Percentiles rank a stretch among this genome's conserved stretches.
phyloP scores from a whole-genome alignment of 2,113 vertebrate species.

The Chloroceryle aenea region DNA sequence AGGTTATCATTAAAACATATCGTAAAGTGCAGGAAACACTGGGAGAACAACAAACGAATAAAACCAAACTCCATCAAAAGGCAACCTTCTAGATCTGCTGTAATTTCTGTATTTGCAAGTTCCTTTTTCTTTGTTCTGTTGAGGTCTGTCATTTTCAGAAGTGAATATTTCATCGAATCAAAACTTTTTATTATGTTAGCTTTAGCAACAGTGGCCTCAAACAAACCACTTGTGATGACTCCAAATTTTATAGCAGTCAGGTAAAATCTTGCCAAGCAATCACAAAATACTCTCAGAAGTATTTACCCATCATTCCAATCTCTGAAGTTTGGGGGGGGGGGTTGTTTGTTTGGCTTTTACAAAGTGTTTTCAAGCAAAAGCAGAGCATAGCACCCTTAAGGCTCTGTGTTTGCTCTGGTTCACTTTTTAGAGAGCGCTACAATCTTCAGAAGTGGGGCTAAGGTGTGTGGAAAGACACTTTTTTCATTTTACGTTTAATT shows the following conservation, averaged over 20 bases:
- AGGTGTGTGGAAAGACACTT: not conserved
- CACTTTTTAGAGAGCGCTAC: no score
- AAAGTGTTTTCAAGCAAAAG: not conserved
- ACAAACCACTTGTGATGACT: not conserved
- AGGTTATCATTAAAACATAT: not conserved
- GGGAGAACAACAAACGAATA: not conserved
- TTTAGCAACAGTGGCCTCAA: not conserved
- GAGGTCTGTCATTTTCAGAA: not conserved
- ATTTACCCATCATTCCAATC: not conserved
- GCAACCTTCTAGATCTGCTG: not conserved
- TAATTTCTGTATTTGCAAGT: not conserved
- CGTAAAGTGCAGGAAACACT: not conserved
- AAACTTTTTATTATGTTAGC: not conserved
- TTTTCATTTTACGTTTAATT: not conserved
- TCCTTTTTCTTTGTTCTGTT: not conserved
- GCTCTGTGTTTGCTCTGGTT: not conserved
- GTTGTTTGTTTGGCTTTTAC: not conserved
- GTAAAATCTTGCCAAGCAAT: not conserved
- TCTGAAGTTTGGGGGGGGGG: accelerated
- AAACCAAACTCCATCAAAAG: not conserved
- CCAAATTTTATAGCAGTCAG: not conserved
- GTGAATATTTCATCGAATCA: not conserved
- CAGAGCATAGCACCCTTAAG: not conserved
- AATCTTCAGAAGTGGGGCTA: not conserved
- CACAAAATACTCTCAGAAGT: not conserved